These are phyloP conservation scores for Cataglyphis cursor DNA, from an alignment of 2,888 invertebrate species.

Conservation along the genomic window DNA sequence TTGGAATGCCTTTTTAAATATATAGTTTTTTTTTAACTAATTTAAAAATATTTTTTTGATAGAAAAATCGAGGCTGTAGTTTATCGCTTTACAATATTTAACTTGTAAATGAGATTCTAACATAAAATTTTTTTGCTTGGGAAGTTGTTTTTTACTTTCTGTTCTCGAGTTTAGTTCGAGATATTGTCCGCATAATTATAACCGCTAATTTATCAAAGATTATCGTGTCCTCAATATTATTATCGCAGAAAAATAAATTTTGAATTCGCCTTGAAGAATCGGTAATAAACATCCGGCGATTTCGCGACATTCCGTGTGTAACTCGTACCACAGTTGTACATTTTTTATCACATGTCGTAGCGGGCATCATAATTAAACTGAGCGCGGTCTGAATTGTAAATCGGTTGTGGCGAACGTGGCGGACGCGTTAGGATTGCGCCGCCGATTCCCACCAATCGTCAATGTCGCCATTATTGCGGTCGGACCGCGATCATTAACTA, in stretches of 20 bases:
- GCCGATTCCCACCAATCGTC: conserved; percentile 27
- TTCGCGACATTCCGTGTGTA: background rate
- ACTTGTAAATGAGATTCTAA: background rate
- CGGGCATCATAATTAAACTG: background rate
- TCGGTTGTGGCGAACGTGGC: background rate
- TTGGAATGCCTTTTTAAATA: background rate
- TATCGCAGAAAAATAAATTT: background rate
- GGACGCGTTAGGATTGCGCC: background rate
- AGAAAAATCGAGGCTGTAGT: background rate
- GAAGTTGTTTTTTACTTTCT: background rate
- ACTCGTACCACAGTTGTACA: background rate
- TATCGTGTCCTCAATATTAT: background rate
- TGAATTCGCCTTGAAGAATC: background rate
- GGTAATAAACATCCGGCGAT: background rate
- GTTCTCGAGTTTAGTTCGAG: background rate
- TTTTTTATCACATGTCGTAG: conserved; percentile 16
- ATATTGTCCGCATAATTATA: background rate
- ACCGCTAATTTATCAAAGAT: background rate
- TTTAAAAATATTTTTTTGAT: background rate
- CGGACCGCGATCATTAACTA: conserved; percentile 66
- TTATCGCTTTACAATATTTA: background rate
- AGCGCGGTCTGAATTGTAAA: conserved; percentile 14
- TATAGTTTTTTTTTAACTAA: background rate
- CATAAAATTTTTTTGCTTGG: background rate
- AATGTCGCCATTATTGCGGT: conserved; percentile 48